Conservation (phyloP, 2,113 vertebrate species). For the Hippocampus zosterae region DNA sequence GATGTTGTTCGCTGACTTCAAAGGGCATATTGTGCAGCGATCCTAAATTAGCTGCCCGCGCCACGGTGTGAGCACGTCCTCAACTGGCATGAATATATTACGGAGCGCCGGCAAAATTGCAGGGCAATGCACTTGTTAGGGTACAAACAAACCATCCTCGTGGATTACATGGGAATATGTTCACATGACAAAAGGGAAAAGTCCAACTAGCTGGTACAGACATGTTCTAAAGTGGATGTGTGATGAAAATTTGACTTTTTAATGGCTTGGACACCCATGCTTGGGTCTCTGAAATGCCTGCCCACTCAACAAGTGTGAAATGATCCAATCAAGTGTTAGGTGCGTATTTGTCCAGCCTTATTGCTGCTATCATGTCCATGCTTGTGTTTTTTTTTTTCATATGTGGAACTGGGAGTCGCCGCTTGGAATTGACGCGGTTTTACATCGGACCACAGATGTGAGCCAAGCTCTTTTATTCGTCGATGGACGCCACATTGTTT, state of each 20-base stretch:
- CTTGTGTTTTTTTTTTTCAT: no score
- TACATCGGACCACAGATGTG: no score
- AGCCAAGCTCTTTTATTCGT: no score
- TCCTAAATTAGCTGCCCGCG: slow-evolving; percentile 57
- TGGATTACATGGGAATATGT: not conserved
- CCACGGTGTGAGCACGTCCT: slow-evolving; percentile 55
- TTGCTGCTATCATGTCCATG: no score
- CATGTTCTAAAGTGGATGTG: not conserved
- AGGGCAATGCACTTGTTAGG: slow-evolving; percentile 32
- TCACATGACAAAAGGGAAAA: not conserved
- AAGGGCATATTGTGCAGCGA: slow-evolving; percentile 29
- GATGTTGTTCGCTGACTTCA: slow-evolving; percentile 13
- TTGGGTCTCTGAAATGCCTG: not conserved
- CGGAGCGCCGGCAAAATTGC: slow-evolving; percentile 52
- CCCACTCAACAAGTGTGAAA: not conserved
- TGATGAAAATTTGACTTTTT: not conserved
- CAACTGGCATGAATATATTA: slow-evolving; percentile 60
- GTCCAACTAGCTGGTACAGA: not conserved
- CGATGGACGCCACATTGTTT: no score
- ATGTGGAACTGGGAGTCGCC: no score
- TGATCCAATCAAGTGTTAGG: not conserved
- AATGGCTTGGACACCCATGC: not conserved
- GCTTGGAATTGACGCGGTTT: no score
- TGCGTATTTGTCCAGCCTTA: not conserved
- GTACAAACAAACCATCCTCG: slow-evolving; percentile 33